These are phyloP conservation scores for Lanius collurio DNA, from an alignment of 2,113 vertebrate species.

Conservation along the genomic window DNA sequence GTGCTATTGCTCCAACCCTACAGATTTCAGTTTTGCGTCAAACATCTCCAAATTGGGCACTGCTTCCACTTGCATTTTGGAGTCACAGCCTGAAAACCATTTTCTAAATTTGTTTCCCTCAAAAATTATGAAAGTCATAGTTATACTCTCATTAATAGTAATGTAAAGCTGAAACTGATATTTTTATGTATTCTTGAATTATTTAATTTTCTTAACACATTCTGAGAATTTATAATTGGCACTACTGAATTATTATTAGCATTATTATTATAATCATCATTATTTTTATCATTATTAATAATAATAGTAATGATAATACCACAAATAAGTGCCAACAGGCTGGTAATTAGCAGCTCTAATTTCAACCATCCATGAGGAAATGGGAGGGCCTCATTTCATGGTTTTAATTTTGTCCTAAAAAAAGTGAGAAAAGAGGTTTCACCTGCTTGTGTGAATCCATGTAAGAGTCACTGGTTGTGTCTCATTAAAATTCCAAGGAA, in stretches of 20 bases:
- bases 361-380: neutral
- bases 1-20: neutral
- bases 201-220: neutral
- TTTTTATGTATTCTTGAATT: neutral
- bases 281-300: fast-evolving
- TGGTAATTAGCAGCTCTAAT: neutral
- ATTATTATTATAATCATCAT: fast-evolving
- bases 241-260: neutral
- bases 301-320: neutral
- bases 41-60: neutral
- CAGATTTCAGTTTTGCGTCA: neutral
- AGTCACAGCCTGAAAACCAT: neutral
- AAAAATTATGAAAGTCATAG: neutral
- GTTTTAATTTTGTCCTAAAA: neutral
- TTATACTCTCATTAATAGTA: neutral
- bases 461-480: neutral
- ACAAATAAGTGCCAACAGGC: neutral
- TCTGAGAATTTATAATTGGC: neutral
- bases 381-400: neutral
- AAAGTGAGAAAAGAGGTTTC: neutral
- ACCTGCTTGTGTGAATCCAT: neutral
- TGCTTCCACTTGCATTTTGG: neutral
- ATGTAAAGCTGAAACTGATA: neutral
- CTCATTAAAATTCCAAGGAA: neutral
- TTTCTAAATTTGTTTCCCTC: neutral